phyloP scores from a whole-genome alignment of 2,113 vertebrate species.

The Corythoichthys intestinalis region DNA sequence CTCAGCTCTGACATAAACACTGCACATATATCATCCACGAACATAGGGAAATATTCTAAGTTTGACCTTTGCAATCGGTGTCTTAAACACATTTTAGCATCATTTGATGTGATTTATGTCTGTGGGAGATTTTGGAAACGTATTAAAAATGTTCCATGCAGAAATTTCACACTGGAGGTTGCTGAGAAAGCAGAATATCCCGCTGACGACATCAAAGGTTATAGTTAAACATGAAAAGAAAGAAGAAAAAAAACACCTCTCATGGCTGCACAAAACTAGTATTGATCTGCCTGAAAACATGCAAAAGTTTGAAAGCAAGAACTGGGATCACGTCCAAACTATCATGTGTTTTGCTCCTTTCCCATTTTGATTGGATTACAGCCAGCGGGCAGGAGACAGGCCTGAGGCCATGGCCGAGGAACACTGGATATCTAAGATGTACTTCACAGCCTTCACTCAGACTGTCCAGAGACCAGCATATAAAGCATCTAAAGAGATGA shows the following conservation, averaged over 20 bases:
- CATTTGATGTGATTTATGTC: slow-evolving; percentile 13
- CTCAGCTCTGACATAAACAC: slow-evolving; percentile 53
- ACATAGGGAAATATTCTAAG: slow-evolving; percentile 41
- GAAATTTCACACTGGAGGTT: not conserved
- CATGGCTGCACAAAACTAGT: not conserved
- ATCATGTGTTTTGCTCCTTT: slow-evolving; percentile 34
- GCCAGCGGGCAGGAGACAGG: slow-evolving; percentile 71
- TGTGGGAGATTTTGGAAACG: not conserved
- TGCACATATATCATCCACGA: slow-evolving; percentile 23
- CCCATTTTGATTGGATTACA: slow-evolving; percentile 75
- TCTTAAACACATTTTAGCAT: not conserved
- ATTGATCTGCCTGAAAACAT: not conserved
- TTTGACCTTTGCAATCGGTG: slow-evolving; percentile 33
- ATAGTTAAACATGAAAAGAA: not conserved
- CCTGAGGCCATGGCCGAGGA: slow-evolving; percentile 66
- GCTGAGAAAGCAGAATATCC: not conserved
- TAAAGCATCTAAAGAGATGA: slow-evolving; percentile 56
- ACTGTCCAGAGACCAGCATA: slow-evolving; percentile 49
- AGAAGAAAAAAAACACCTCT: not conserved
- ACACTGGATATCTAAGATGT: slow-evolving; percentile 70
- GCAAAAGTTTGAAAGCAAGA: not conserved
- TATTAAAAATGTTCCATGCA: not conserved
- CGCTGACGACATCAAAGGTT: not conserved
- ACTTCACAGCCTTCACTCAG: slow-evolving; percentile 45
- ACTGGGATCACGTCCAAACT: slow-evolving; percentile 2